Conservation (phyloP, 2,888 invertebrate genomes). For the Amphipyra tragopoginis region DNA sequence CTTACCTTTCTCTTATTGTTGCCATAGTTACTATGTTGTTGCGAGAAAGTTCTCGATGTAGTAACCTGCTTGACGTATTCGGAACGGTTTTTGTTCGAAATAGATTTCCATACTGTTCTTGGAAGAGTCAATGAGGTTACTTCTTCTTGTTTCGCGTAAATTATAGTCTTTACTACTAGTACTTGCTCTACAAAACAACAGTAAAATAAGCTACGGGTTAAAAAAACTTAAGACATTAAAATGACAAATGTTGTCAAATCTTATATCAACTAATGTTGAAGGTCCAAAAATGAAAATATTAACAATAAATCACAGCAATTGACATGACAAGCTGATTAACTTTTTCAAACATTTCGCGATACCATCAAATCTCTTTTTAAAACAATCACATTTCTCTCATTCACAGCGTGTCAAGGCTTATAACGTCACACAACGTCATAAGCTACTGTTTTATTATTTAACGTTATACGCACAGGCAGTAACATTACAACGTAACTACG, state of each 20-base stretch:
- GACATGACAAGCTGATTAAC: too few species aligned
- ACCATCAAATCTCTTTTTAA: slow-evolving; percentile 1
- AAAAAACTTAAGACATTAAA: too few species aligned
- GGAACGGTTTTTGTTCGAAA: slow-evolving; percentile 34
- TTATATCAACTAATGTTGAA: too few species aligned
- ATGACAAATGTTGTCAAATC: too few species aligned
- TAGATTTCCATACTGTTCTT: slow-evolving; percentile 46
- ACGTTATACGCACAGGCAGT: slow-evolving; percentile 11
- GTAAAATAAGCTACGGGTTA: too few species aligned
- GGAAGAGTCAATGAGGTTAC: slow-evolving; percentile 20
- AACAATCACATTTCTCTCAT: slow-evolving; percentile 25
- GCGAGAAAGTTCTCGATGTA: slow-evolving; percentile 57
- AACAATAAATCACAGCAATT: too few species aligned
- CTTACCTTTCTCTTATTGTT: slow-evolving; percentile 59
- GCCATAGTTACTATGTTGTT: slow-evolving; percentile 41
- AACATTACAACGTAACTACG: slow-evolving; percentile 10
- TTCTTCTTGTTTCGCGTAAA: background rate
- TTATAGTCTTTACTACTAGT: background rate
- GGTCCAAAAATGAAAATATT: too few species aligned
- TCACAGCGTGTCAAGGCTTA: slow-evolving; percentile 13
- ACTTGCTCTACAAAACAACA: background rate
- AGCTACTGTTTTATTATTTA: slow-evolving; percentile 26
- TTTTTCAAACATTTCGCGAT: slow-evolving; percentile 5
- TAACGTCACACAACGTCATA: slow-evolving; percentile 12
- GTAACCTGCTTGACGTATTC: slow-evolving; percentile 34